Evolutionary conservation across 2,797 vertebrate genomes (phyloP), one percentile per base, ranked within the genome.

Genomic region (Erpetoichthys calabaricus): DNA sequence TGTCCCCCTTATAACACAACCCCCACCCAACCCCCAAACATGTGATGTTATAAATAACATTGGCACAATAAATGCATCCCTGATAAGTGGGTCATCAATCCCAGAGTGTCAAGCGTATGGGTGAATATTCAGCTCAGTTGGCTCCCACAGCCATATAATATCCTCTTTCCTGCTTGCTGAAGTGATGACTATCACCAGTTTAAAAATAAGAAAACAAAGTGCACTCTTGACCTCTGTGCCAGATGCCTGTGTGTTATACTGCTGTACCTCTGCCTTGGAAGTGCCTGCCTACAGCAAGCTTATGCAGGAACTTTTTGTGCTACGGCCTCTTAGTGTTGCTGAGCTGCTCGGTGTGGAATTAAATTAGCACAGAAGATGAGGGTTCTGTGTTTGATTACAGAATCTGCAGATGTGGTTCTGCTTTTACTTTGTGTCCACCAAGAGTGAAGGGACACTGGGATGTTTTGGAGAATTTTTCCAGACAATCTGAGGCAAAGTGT

Each of bases 41-140:
- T 81, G 83, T 83, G 81, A 76, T 79, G 69, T 85, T 89, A 85
- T 87, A 91, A 89, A 90, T 89, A 90, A 86, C 79, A 64, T 70
- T 73, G 75, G 63, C 70, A 84, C 82, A 88, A 84, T 84, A 85
- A 87, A 83, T 70, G 68, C 70, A 71, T 71, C 71, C 75, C 84
- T 88, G 84, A 76, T 86, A 86, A 89, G 83, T 82, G 79, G 81
- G 70, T 76, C 72, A 72, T 87, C 80, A 81, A 81, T 89, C 85
- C 68, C 62, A 69, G 79, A 69, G 74, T 71, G 70, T 69, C 69
- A 72, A 75, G 80, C 63, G 68, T 64, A 55, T 60, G 70, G 75
- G 70, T 70, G 73, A 70, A 73, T 74, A 68, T 60, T 60, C 65
- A 56, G 57, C 63, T 72, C 73, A 67, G 67, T 63, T 62, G 65